These are phyloP conservation scores for Hedychridium roseum DNA, from an alignment of 2,888 invertebrate genomes.

Conservation along the genomic window DNA sequence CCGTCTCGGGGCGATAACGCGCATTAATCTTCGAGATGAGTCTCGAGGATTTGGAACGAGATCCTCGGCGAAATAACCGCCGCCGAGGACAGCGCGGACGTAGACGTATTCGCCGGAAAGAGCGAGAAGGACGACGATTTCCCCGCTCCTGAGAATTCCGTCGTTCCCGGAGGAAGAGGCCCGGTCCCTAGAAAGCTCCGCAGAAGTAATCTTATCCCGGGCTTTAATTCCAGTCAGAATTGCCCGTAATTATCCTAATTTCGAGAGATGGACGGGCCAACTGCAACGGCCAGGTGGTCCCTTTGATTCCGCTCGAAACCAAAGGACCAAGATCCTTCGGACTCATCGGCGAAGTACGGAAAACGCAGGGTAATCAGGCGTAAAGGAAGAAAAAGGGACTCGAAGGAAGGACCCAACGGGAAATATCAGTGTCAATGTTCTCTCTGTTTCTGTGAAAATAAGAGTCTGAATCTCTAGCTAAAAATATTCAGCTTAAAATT, in stretches of 20 bases:
- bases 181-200: slow-evolving; percentile 18
- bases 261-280: too few relatives aligned
- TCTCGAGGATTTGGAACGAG: slow-evolving; percentile 8
- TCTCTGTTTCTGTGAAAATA: too few relatives aligned
- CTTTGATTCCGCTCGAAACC: too few relatives aligned
- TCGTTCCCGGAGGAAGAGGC: not conserved
- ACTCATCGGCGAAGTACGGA: too few relatives aligned
- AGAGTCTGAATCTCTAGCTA: too few relatives aligned
- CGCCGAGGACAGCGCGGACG: not conserved
- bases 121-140: not conserved
- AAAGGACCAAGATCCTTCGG: too few relatives aligned
- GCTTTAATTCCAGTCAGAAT: slow-evolving; percentile 39
- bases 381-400: too few relatives aligned
- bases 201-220: slow-evolving; percentile 40
- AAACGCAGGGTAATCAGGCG: too few relatives aligned
- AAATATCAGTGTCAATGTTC: too few relatives aligned
- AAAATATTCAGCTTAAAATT: too few relatives aligned
- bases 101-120: not conserved
- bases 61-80: slow-evolving; percentile 13
- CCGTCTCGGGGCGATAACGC: slow-evolving; percentile 12
- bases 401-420: too few relatives aligned
- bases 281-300: too few relatives aligned
- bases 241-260: slow-evolving; percentile 43
- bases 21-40: slow-evolving; percentile 15
- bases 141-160: not conserved